A percentile compares a stretch with the other conserved stretches of the same genome.
Evolutionary conservation across 2,888 invertebrate genomes (phyloP).

Genomic region (Portevinia maculata): DNA sequence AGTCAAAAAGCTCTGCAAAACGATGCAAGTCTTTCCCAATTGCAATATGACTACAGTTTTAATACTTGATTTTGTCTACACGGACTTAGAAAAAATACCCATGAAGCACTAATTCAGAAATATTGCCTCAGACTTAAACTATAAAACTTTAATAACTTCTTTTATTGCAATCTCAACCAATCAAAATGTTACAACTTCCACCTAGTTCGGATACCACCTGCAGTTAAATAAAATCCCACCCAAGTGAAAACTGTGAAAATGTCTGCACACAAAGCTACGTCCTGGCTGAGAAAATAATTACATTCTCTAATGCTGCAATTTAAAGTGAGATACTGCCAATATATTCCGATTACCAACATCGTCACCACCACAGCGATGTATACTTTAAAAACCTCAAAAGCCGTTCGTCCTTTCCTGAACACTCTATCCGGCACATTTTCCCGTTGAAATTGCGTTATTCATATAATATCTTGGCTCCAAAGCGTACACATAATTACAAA

Average conservation of each 20-base stretch:
- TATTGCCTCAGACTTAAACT: too few relatives aligned
- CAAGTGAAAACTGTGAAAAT: neutral
- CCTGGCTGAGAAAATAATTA: conserved; percentile 4
- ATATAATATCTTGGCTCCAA: neutral
- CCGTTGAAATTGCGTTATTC: conserved; percentile 16
- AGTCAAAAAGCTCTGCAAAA: too few relatives aligned
- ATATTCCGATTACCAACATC: conserved; percentile 15
- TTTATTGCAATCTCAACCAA: too few relatives aligned
- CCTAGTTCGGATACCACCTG: neutral
- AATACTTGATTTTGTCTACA: too few relatives aligned
- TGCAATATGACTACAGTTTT: too few relatives aligned
- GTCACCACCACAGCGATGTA: neutral
- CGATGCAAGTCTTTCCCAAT: too few relatives aligned
- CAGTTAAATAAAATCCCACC: neutral
- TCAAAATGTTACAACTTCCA: too few relatives aligned
- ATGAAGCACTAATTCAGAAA: too few relatives aligned
- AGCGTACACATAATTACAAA: conserved; percentile 32
- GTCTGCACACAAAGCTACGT: neutral
- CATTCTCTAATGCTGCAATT: neutral
- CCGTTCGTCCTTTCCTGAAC: conserved; percentile 19
- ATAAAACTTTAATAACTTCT: too few relatives aligned
- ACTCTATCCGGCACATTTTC: conserved; percentile 15
- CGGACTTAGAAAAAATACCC: too few relatives aligned
- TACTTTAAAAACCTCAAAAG: conserved; percentile 30
- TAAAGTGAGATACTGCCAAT: conserved; percentile 3